These are phyloP conservation scores for Neomorphus geoffroyi DNA, from an alignment of 2,797 vertebrate genomes.

Conservation along the genomic window DNA sequence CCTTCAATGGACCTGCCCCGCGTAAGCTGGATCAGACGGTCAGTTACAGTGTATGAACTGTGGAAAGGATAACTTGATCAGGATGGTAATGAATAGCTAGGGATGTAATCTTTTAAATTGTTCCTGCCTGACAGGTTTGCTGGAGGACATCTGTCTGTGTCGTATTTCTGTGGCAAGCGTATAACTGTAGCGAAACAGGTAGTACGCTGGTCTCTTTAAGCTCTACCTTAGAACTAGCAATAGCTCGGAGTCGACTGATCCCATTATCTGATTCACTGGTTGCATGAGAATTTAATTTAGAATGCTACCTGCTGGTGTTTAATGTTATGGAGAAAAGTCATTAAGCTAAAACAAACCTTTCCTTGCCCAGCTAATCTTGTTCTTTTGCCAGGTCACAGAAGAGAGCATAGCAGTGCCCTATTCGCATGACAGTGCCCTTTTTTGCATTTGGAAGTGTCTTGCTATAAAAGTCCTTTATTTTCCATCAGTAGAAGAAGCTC, in stretches of 20 bases:
- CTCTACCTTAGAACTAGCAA: neutral
- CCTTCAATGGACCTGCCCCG: neutral
- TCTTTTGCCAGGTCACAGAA: neutral
- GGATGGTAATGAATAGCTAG: neutral
- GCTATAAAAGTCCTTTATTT: neutral
- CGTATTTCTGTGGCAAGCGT: neutral
- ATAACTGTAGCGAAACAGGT: neutral
- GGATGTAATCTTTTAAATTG: neutral
- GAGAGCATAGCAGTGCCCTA: neutral
- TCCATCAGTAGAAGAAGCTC: neutral
- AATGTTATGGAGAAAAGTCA: neutral
- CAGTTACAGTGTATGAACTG: neutral
- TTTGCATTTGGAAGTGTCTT: neutral
- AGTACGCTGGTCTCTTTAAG: neutral
- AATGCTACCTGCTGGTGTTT: neutral
- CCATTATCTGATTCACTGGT: neutral
- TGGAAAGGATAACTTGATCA: neutral
- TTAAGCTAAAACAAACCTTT: neutral
- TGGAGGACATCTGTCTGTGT: neutral
- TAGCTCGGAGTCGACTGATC: neutral
- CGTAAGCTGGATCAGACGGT: neutral
- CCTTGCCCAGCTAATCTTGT: neutral
- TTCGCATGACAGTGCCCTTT: neutral
- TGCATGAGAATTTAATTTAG: neutral
- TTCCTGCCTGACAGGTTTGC: neutral